Conservation (phyloP, 2,113 vertebrate genomes). For the Lepidothrix coronata region DNA sequence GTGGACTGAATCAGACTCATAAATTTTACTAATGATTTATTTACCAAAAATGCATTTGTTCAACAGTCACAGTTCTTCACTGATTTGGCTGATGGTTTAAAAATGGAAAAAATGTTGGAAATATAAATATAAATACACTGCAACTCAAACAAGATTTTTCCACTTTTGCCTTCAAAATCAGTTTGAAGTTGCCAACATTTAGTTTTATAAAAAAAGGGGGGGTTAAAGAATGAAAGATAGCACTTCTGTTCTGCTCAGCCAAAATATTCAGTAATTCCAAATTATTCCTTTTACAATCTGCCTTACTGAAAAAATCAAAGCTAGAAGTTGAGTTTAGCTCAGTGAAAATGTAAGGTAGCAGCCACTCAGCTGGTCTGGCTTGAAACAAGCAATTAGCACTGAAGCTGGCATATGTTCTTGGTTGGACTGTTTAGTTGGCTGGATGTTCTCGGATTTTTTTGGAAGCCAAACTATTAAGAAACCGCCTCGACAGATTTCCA, state of each 20-base stretch:
- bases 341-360: background rate
- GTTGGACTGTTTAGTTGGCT: background rate
- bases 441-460: background rate
- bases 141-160: background rate
- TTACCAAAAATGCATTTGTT: background rate
- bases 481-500: background rate
- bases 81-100: background rate
- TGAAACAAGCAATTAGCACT: background rate
- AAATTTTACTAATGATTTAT: background rate
- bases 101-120: background rate
- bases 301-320: background rate
- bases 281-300: background rate
- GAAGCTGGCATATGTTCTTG: background rate
- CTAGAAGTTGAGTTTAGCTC: background rate
- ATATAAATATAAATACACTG: background rate
- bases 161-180: background rate
- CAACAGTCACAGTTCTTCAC: background rate
- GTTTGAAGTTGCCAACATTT: background rate
- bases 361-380: background rate
- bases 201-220: background rate
- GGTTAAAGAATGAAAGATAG: background rate
- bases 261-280: background rate
- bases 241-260: background rate
- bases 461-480: background rate
- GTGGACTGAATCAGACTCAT: background rate